Evolutionary conservation across 2,797 vertebrate genomes (phyloP).

Genomic region (Toxotes lorentzi): DNA sequence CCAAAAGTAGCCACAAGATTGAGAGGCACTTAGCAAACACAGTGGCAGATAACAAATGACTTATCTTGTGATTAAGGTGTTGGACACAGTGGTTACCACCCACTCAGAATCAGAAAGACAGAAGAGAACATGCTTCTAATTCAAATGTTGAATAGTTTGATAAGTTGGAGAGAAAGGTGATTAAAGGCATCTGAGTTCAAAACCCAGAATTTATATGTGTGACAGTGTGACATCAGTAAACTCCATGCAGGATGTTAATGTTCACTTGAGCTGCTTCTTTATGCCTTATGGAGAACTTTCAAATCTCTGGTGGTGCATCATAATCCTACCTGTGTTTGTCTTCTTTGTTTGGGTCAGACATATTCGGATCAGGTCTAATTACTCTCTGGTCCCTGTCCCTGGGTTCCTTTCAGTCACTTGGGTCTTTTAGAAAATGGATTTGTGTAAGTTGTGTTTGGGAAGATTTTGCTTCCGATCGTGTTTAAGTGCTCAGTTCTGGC

Average conservation of each 20-base stretch:
- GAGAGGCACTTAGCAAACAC: conserved; percentile 65
- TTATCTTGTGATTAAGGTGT: conserved; percentile 64
- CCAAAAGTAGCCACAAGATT: conserved; percentile 44
- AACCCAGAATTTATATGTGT: not conserved
- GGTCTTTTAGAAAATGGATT: not conserved
- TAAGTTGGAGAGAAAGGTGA: not conserved
- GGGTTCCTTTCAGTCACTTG: not conserved
- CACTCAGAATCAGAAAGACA: conserved; percentile 35
- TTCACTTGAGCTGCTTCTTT: not conserved
- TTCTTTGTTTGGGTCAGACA: not conserved
- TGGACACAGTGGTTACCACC: conserved; percentile 56
- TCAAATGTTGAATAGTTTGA: not conserved
- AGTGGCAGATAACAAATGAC: conserved; percentile 52
- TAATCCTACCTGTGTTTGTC: not conserved
- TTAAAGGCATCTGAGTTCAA: not conserved
- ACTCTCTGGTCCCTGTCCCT: not conserved
- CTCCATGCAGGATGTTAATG: not conserved
- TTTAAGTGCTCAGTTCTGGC: no score
- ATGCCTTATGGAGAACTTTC: not conserved
- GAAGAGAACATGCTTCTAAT: not conserved
- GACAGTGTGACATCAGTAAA: not conserved
- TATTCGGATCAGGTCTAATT: not conserved
- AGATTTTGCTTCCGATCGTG: not conserved
- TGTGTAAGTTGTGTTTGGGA: not conserved
- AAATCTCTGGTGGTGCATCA: not conserved